Evolutionary conservation across 2,888 invertebrate species (phyloP).

Genomic region (Trichopoda pennipes): DNA sequence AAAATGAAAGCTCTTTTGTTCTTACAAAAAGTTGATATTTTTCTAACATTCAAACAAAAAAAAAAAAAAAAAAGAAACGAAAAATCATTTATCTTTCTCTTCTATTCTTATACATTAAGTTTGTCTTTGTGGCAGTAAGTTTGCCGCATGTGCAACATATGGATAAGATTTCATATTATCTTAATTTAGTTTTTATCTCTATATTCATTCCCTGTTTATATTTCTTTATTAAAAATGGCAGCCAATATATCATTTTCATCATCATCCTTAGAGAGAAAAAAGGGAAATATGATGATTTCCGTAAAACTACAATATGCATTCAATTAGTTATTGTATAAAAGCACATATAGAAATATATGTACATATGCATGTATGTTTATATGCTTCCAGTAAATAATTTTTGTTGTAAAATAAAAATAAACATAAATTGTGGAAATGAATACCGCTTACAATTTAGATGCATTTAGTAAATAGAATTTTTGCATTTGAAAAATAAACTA

Average conservation of each 20-base stretch:
- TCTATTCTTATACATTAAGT: not conserved
- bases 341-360: too few species aligned
- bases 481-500: not conserved
- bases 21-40: not conserved
- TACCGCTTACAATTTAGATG: too few species aligned
- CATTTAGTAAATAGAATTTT: not conserved
- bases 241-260: conserved; percentile 2
- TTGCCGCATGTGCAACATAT: conserved; percentile 21
- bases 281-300: too few species aligned
- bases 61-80: too few species aligned
- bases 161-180: conserved; percentile 15
- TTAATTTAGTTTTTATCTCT: conserved; percentile 14
- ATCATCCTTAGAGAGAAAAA: not conserved
- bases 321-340: not conserved
- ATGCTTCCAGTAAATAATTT: too few species aligned
- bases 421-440: too few species aligned
- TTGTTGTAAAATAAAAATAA: too few species aligned
- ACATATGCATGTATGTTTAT: too few species aligned
- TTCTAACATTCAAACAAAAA: too few species aligned
- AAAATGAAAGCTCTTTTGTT: conserved; percentile 14
- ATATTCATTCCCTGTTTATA: not conserved
- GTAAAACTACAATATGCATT: not conserved
- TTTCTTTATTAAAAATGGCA: not conserved
- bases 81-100: conserved; percentile 18
- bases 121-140: conserved; percentile 9